Conservation (phyloP, 2,888 invertebrate species). For the Phrixothrix hirtus region DNA sequence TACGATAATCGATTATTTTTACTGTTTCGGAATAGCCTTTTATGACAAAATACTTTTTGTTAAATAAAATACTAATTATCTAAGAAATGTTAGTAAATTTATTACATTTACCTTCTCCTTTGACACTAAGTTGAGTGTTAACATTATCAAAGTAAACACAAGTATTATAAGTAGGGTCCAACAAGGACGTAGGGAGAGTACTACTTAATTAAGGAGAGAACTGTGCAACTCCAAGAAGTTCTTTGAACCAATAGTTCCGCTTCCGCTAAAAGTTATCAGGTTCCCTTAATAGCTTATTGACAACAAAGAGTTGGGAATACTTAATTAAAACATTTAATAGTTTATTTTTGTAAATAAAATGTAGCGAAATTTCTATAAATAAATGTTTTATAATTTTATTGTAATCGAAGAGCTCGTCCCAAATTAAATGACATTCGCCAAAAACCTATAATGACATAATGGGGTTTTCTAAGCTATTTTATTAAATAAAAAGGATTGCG, state of each 20-base stretch:
- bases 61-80: background rate
- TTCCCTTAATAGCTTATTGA: slow-evolving; percentile 18
- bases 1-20: background rate
- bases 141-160: slow-evolving; percentile 19
- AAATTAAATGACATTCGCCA: too few relatives aligned
- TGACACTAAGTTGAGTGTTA: slow-evolving; percentile 20
- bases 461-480: too few relatives aligned
- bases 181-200: slow-evolving; percentile 22
- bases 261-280: slow-evolving; percentile 18
- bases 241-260: slow-evolving; percentile 24
- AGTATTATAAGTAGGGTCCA: slow-evolving; percentile 16
- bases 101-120: slow-evolving; percentile 19
- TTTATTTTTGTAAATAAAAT: too few relatives aligned
- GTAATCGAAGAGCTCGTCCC: too few relatives aligned
- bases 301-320: too few relatives aligned
- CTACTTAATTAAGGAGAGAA: slow-evolving; percentile 24
- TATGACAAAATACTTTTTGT: slow-evolving; percentile 5
- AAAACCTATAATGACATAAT: too few relatives aligned
- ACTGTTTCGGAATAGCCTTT: background rate
- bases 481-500: too few relatives aligned
- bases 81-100: background rate
- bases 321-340: too few relatives aligned
- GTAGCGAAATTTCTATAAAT: too few relatives aligned
- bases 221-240: slow-evolving; percentile 21
- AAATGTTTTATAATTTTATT: too few relatives aligned